Evolutionary conservation across 1,140 invertebrate species (phyloP), one percentile per base, ranked within the genome.

Genomic region (Babylonia areolata): DNA sequence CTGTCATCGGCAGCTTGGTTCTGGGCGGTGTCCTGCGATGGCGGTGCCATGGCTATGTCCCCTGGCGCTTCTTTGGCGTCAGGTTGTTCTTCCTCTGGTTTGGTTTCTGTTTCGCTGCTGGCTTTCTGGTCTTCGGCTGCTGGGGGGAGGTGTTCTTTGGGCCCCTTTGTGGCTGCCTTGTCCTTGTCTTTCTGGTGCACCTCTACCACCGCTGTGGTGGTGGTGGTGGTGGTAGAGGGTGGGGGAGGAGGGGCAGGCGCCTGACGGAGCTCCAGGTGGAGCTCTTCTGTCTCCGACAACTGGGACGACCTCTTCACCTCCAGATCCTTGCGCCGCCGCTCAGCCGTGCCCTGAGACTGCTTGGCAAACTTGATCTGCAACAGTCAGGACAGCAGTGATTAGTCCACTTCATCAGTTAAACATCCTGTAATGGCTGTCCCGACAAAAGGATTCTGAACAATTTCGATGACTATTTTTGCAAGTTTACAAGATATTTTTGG

Each of bases 331-430:
- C 90, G 90, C 39, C 90, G 87, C 54, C 91, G 88, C 75, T 92
- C 92, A 17, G 88, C 87, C 6, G 89, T 88, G 46, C 90, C 90
- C 54, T 87, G 88, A 84, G 89, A 86, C 58, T 94, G 93, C 86
- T 91, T 90, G 20, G 90, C 90, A 85, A 91, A 85, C 87, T 94
- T 93, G 42, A 92, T 92, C 92, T 93, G 86, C 73, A 89, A 51
- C n/a, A n/a, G n/a, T n/a, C n/a, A n/a, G n/a, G n/a, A n/a, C n/a
- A n/a, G n/a, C n/a, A n/a, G n/a, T n/a, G n/a, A n/a, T n/a, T n/a
- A n/a, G n/a, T n/a, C n/a, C n/a, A n/a, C n/a, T n/a, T n/a, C n/a
- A n/a, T n/a, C n/a, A n/a, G n/a, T n/a, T n/a, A n/a, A n/a, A n/a
- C n/a, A n/a, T n/a, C n/a, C n/a, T n/a, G n/a, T n/a, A n/a, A n/a